A percentile compares a stretch with the other conserved stretches of the same genome.
phyloP scores from a whole-genome alignment of 2,113 vertebrate species.

The Seriola dumerili region DNA sequence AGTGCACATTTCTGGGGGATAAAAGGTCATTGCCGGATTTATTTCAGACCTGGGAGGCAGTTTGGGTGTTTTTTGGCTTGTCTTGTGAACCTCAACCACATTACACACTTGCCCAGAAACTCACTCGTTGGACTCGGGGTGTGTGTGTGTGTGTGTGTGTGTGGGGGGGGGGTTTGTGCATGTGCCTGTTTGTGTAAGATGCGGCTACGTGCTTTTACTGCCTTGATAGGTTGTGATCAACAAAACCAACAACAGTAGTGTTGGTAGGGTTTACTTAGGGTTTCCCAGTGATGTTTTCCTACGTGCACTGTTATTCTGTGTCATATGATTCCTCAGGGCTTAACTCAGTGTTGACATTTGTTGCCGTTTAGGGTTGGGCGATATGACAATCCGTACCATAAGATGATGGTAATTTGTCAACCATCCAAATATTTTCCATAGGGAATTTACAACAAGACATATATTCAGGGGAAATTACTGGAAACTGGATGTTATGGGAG shows the following conservation, averaged over 20 bases:
- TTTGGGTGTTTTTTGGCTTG: slow-evolving; percentile 50
- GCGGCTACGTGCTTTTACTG: slow-evolving; percentile 31
- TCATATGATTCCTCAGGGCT: neutral
- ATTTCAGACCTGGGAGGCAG: slow-evolving; percentile 48
- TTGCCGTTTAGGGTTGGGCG: neutral
- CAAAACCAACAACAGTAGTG: slow-evolving; percentile 42
- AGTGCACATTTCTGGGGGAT: slow-evolving; percentile 52
- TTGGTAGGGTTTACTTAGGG: neutral
- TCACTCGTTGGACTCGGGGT: neutral
- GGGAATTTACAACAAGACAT: neutral
- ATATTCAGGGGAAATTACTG: neutral
- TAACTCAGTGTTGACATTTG: neutral
- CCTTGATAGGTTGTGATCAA: slow-evolving; percentile 27
- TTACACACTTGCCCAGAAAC: slow-evolving; percentile 36
- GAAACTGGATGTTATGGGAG: neutral
- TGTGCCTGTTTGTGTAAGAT: slow-evolving; percentile 43
- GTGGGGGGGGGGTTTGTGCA: neutral
- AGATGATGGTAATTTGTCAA: neutral
- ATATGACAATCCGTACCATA: neutral
- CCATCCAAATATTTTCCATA: neutral
- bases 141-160: neutral
- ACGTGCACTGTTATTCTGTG: neutral
- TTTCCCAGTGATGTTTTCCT: neutral
- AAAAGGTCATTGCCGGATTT: slow-evolving; percentile 56
- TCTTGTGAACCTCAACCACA: slow-evolving; percentile 17